Base-by-base conservation (phyloP, 2,113 vertebrate genomes). In the Zosterops hypoxanthus region DNA sequence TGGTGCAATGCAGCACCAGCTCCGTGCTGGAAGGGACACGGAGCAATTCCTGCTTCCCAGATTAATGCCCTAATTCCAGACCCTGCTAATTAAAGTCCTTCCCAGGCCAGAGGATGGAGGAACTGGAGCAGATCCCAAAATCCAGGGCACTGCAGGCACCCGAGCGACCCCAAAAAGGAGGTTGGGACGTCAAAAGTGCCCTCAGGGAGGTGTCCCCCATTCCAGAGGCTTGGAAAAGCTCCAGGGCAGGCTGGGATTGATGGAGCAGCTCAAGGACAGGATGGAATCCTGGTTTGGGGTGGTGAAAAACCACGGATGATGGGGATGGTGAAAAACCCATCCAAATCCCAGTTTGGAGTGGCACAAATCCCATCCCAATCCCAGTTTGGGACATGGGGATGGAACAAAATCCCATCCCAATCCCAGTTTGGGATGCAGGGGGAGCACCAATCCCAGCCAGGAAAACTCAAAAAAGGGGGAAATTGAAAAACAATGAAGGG, bases 11-110 rank as follows among this genome's bases (percentile, higher is more conserved):
- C 56, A 68, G 72, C 53, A 9, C 11, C 11, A 14, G 57, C 46
- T 31, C 57, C 11, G 2, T 1, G 23, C 50, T 12, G 60, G 81
- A 34, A 15, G 1, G 1, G 57, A 15, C 8, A 2, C 17, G 0
- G 2, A 47, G 26, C 19, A 1, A 24, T 86, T 66, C 75, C 86
- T 8, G 7, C 25, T 78, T 66, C 63, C 53, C 52, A 31, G 14
- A n/a, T n/a, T 41, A 79, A 7, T 0, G 63, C 5, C 83, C 94
- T 89, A 77, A 86, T 94, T 96, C 41, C 31, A n/a, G 63, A 3
- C 3, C 46, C 31, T 0, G 2, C 77, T 92, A 81, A 93, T 93
- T 81, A 61, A 83, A 34, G 10, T 3, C 18, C 29, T 69, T 20
- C 53, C 56, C 11, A 1, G 34, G 11, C 26, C 26, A 5, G 42